phyloP scores from a whole-genome alignment of 1,140 invertebrate species.

The Oedothorax gibbosus region DNA sequence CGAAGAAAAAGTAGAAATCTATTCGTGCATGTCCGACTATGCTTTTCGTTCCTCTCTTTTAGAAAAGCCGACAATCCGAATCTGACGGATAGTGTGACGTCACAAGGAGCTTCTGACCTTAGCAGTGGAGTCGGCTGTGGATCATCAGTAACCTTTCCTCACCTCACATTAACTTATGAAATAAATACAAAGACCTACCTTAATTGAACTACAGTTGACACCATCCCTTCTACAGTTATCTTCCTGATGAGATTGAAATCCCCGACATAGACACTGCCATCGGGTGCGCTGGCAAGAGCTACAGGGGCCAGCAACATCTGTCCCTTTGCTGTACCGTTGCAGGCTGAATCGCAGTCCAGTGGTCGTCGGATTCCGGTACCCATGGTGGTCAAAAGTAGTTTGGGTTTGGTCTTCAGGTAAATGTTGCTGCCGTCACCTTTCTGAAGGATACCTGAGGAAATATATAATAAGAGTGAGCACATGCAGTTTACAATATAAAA shows the following conservation, averaged over 20 bases:
- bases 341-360: constrained; percentile 77
- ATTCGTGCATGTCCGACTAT: no score
- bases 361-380: constrained; percentile 88
- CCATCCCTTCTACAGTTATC: constrained; percentile 89
- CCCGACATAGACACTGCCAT: constrained; percentile 96
- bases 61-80: no score
- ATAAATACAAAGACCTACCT: constrained; percentile 26
- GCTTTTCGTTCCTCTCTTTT: no score
- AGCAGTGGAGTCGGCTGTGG: no score
- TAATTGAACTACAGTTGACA: constrained; percentile 91
- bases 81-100: no score
- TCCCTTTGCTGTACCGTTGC: constrained; percentile 85
- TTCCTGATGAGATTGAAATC: constrained; percentile 96
- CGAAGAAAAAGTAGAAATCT: no score
- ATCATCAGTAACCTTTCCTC: no score
- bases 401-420: constrained; percentile 87
- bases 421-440: constrained; percentile 95
- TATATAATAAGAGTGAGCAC: background rate
- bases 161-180: background rate
- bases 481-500: no score
- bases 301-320: constrained; percentile 90
- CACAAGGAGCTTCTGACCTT: no score
- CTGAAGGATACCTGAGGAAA: constrained; percentile 79
- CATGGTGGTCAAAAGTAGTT: constrained; percentile 89
- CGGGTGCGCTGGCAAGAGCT: constrained; percentile 92